Evolutionary conservation across 2,888 invertebrate species (phyloP).

Genomic region (Ephialtes manifestator): DNA sequence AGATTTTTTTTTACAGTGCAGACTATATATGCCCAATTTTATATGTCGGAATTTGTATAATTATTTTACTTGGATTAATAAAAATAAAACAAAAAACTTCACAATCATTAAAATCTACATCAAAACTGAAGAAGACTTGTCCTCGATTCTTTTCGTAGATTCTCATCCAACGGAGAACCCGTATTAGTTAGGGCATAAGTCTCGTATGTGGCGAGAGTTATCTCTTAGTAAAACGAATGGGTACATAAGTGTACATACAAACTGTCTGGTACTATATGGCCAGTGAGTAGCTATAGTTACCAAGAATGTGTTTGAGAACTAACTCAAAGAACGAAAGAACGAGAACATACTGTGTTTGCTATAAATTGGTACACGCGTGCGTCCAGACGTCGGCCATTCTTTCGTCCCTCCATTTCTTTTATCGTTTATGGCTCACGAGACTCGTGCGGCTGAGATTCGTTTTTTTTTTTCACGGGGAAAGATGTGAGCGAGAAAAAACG

Average conservation of each 20-base stretch:
- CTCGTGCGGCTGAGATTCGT: slow-evolving; percentile 59
- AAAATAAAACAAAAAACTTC: too few species aligned
- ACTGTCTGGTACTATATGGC: slow-evolving; percentile 30
- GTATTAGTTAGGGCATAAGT: neutral
- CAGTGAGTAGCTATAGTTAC: slow-evolving; percentile 4
- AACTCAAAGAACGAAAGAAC: too few species aligned
- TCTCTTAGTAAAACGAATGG: slow-evolving; percentile 43
- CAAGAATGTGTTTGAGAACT: slow-evolving; percentile 5
- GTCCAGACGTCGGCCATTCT: slow-evolving; percentile 49
- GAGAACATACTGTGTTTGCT: slow-evolving; percentile 28
- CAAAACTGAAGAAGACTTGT: too few species aligned
- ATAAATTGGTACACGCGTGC: slow-evolving; percentile 51
- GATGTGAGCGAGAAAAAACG: slow-evolving; percentile 9
- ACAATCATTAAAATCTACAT: too few species aligned
- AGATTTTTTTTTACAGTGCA: too few species aligned
- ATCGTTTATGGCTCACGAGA: slow-evolving; percentile 47
- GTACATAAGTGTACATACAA: slow-evolving; percentile 33
- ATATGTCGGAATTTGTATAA: too few species aligned
- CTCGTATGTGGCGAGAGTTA: slow-evolving; percentile 35
- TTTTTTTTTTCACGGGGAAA: slow-evolving; percentile 10
- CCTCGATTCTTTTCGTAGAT: slow-evolving; percentile 10
- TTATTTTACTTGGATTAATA: too few species aligned
- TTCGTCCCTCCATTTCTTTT: slow-evolving; percentile 39
- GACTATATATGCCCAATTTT: too few species aligned
- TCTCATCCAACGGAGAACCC: neutral